Evolutionary conservation across 2,888 invertebrate species (phyloP).

Genomic region (Unio delphinus): DNA sequence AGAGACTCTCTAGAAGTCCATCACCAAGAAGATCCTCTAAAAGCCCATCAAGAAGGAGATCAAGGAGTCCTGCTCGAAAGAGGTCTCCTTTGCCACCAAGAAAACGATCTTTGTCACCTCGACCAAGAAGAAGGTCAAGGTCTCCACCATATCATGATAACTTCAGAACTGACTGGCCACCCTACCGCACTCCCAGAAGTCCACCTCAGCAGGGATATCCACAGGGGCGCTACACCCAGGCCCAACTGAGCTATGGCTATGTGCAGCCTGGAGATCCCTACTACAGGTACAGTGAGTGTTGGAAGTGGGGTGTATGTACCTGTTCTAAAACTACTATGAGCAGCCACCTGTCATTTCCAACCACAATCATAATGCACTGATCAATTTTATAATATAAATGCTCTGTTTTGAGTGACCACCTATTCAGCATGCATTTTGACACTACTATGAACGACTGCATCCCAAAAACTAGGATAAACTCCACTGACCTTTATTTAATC

Average conservation of each 20-base stretch:
- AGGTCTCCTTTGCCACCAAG: conserved; percentile 20
- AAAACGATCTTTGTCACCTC: conserved; percentile 27
- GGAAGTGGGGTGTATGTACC: no score
- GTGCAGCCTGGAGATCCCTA: conserved; percentile 7
- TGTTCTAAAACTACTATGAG: no score
- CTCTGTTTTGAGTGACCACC: no score
- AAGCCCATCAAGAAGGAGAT: conserved; percentile 17
- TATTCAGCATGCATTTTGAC: no score
- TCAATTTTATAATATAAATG: no score
- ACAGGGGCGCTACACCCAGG: conserved; percentile 10
- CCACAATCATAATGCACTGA: no score
- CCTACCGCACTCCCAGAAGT: conserved; percentile 6
- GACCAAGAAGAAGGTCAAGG: conserved; percentile 25
- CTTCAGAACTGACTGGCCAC: conserved; percentile 3
- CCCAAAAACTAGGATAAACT: no score
- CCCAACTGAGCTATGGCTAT: conserved; percentile 11
- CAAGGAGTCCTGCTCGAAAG: conserved; percentile 7
- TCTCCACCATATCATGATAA: conserved; percentile 11
- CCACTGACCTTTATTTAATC: no score
- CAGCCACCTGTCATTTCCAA: no score
- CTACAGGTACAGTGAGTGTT: background rate
- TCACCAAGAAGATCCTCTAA: conserved; percentile 13
- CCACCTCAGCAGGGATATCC: conserved; percentile 8
- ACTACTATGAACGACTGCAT: no score
- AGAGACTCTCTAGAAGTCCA: conserved; percentile 21